Conservation (phyloP, 64 coral and sea anemone genomes). For the Dendronephthya gigantea region DNA sequence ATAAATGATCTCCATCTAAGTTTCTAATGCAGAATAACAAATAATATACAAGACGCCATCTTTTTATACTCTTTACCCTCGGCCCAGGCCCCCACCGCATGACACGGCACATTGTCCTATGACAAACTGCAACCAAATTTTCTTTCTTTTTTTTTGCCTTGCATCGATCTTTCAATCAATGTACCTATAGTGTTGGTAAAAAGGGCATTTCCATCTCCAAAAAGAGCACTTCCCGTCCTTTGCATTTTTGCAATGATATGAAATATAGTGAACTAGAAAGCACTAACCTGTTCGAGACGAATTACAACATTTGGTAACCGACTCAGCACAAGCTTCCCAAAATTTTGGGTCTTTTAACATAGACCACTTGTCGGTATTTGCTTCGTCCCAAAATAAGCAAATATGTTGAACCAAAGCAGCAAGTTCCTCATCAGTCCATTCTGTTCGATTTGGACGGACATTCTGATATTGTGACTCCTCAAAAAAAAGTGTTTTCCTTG, state of each 20-base stretch:
- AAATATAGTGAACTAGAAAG: neutral
- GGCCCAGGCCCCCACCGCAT: no score
- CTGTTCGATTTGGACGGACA: neutral
- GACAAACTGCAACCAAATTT: no score
- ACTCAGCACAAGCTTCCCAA: neutral
- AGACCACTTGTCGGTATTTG: neutral
- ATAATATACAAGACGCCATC: no score
- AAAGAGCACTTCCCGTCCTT: no score
- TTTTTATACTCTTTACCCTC: no score
- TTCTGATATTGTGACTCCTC: neutral
- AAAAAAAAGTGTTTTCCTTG: neutral
- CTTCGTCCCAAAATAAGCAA: neutral
- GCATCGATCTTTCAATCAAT: no score
- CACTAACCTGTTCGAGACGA: neutral
- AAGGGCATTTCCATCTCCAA: no score
- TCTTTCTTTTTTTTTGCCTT: no score
- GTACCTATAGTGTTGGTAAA: no score
- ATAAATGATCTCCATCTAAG: no score
- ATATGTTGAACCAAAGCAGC: neutral
- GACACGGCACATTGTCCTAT: no score
- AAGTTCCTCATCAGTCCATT: neutral
- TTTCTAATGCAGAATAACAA: no score
- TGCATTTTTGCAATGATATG: neutral
- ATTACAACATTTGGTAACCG: neutral
- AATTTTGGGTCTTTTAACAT: neutral